Evolutionary conservation across 2,797 vertebrate species (phyloP), one percentile per base, ranked within the genome.

Genomic region (Pseudomugil gertrudae): DNA sequence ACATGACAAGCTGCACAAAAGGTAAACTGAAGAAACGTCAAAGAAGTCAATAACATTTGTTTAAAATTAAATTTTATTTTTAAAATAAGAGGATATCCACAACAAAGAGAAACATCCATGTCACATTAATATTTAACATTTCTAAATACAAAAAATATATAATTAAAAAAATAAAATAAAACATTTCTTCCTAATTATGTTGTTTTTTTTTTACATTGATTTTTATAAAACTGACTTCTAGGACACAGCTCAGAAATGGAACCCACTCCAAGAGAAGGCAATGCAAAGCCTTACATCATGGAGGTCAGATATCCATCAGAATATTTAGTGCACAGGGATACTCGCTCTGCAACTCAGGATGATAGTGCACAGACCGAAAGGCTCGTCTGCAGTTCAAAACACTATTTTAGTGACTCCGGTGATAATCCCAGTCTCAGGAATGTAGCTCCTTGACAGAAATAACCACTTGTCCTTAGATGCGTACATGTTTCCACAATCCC

Each of bases 1-100:
- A 30, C 29, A 32, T 10, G 13, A 11, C 36, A 23, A 35, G 43
- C 13, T 19, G 15, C 26, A 3, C 15, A 36, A 23, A n/a, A 1
- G 7, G 15, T 1, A 17, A 26, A 54, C 43, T 24, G 9, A 10
- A 24, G 17, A 64, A 2, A 29, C 21, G 2, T 19, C 23, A n/a
- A 4, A 19, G 23, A 14, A 30, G 9, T 27, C 15, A 74, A 43
- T 2, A 56, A 8, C 7, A 11, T 75, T 63, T 70, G 23, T 78
- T 83, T 73, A 77, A 88, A 92, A 93, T 86, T 76, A 85, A 57
- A 75, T 72, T 92, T 93, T 89, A 91, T 92, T 93, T 90, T 84
- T 86, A 52, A 90, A 91, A 90, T 92, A 89, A 84, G 77, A 76
- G 73, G 70, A 60, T 86, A 90, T 91, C 87, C 85, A 90, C 80